A percentile compares a stretch with the other conserved stretches of the same genome.
phyloP scores from a whole-genome alignment of 2,113 vertebrate genomes.

The Malurus alboscapulatus region DNA sequence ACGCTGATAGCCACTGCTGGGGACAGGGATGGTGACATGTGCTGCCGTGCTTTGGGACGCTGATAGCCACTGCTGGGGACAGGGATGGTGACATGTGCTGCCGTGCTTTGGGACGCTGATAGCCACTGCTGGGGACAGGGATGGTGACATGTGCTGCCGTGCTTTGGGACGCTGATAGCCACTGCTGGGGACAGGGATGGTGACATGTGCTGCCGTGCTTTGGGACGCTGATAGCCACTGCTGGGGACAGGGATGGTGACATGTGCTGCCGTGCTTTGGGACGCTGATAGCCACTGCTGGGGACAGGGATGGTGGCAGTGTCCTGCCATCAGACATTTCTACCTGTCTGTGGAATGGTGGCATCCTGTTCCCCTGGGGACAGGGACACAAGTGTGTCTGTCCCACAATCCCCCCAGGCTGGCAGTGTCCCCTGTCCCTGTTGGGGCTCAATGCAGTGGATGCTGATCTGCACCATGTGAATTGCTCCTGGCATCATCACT shows the following conservation, averaged over 20 bases:
- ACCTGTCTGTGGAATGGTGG: background rate
- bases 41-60: too few relatives aligned
- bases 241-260: background rate
- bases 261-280: too few relatives aligned
- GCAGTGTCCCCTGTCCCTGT: background rate
- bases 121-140: too few relatives aligned
- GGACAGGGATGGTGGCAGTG: background rate
- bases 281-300: background rate
- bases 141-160: background rate
- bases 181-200: background rate
- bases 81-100: too few relatives aligned
- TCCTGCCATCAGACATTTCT: background rate
- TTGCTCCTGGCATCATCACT: background rate
- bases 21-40: too few relatives aligned
- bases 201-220: background rate
- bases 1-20: too few relatives aligned
- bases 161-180: background rate
- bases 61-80: too few relatives aligned
- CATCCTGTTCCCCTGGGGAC: background rate
- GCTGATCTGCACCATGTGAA: background rate
- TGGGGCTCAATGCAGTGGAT: background rate
- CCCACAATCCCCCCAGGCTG: too few relatives aligned
- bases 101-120: too few relatives aligned
- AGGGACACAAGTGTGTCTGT: background rate
- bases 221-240: background rate